Conservation (phyloP, 2,888 invertebrate species). For the Therioaphis trifolii region DNA sequence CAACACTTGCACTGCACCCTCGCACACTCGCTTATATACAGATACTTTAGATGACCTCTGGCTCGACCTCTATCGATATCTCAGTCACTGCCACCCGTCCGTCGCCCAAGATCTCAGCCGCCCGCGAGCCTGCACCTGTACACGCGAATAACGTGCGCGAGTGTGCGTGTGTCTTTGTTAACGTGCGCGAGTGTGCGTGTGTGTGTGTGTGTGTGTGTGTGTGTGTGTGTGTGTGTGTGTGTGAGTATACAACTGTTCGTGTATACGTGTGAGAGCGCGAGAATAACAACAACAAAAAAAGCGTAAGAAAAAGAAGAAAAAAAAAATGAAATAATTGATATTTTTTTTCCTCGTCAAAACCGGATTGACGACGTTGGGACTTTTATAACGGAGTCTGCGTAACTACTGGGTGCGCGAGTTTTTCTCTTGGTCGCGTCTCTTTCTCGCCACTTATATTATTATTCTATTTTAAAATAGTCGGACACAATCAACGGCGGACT, state of each 20-base stretch:
- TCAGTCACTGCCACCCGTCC: too few relatives aligned
- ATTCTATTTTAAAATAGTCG: constrained; percentile 59
- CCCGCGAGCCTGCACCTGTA: too few relatives aligned
- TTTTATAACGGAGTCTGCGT: constrained; percentile 50
- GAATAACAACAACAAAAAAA: not conserved
- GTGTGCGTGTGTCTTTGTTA: too few relatives aligned
- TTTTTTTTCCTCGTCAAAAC: constrained; percentile 39
- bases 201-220: not conserved
- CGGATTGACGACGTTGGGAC: constrained; percentile 59
- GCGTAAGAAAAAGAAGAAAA: not conserved
- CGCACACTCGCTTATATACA: too few relatives aligned
- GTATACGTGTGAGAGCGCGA: not conserved
- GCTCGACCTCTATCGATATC: too few relatives aligned
- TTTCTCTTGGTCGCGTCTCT: not conserved
- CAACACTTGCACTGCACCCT: too few relatives aligned
- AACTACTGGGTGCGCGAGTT: constrained; percentile 47
- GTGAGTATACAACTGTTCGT: not conserved
- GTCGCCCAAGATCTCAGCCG: too few relatives aligned
- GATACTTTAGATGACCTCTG: too few relatives aligned
- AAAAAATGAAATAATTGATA: constrained; percentile 40
- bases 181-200: too few relatives aligned
- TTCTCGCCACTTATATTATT: constrained; percentile 31
- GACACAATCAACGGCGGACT: constrained; percentile 56
- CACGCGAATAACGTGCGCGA: too few relatives aligned
- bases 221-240: not conserved